These are phyloP conservation scores for Phalangium opilio DNA, from an alignment of 2,888 invertebrate species.

Conservation along the genomic window DNA sequence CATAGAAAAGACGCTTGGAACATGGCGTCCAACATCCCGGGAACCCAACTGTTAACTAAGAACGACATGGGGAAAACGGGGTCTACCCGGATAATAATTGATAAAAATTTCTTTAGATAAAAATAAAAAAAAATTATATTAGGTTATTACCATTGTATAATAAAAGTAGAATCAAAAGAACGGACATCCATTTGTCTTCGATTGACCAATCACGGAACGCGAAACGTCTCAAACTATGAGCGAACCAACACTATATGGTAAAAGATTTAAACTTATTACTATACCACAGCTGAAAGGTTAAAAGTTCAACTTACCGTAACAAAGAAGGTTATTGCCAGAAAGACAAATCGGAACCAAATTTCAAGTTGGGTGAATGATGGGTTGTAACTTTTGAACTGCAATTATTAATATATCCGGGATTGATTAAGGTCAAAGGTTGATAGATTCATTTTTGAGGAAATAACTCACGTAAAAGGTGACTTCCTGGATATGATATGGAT, in stretches of 20 bases:
- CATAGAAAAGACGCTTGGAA: conserved; percentile 80
- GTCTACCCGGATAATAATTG: conserved; percentile 43
- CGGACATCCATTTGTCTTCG: conserved; percentile 90
- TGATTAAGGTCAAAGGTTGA: not conserved
- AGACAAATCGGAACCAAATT: conserved; percentile 92
- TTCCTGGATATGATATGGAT: conserved; percentile 44
- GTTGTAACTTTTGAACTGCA: conserved; percentile 89
- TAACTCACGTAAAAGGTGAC: conserved; percentile 35
- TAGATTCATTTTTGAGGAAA: not conserved
- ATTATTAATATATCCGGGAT: conserved; percentile 27
- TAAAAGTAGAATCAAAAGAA: conserved; percentile 67
- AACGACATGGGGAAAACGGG: conserved; percentile 84
- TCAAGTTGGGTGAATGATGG: conserved; percentile 92
- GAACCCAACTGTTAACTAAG: conserved; percentile 71
- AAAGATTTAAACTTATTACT: not conserved
- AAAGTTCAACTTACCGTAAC: conserved; percentile 53
- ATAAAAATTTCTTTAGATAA: conserved; percentile 1
- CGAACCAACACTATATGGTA: conserved; percentile 69
- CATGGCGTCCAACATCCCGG: conserved; percentile 78
- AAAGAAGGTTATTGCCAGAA: conserved; percentile 67
- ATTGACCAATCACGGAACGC: conserved; percentile 86
- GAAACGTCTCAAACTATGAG: conserved; percentile 71
- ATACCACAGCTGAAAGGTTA: not conserved
- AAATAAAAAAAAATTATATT: not conserved
- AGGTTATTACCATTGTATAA: conserved; percentile 69